Conservation (phyloP, 2,113 vertebrate genomes). For the Oryzias javanicus region DNA sequence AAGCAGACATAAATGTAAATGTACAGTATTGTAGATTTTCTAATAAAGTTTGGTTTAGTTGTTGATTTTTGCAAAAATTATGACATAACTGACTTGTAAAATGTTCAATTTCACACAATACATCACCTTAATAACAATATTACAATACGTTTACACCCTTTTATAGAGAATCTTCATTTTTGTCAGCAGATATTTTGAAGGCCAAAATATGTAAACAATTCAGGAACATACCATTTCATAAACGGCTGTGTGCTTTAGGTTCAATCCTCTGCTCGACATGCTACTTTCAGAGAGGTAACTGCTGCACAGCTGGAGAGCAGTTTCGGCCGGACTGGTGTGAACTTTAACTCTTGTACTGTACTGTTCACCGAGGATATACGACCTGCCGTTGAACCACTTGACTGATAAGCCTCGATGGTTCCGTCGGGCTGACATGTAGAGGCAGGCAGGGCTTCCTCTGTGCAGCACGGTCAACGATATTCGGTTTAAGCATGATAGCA, state of each 20-base stretch:
- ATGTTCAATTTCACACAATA: neutral
- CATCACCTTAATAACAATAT: neutral
- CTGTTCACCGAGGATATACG: conserved; percentile 12
- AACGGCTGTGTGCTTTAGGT: conserved; percentile 1
- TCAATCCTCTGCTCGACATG: neutral
- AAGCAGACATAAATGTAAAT: neutral
- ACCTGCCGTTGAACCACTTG: neutral
- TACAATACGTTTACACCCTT: neutral
- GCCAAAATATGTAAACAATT: neutral
- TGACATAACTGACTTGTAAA: neutral
- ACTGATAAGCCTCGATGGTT: conserved; percentile 22
- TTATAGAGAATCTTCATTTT: neutral
- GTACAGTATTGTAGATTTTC: neutral
- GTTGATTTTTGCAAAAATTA: neutral
- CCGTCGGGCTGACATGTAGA: neutral
- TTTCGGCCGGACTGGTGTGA: conserved; percentile 23
- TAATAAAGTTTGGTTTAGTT: neutral
- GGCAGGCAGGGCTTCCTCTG: neutral
- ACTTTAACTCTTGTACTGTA: conserved; percentile 46
- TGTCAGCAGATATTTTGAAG: neutral
- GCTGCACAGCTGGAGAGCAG: conserved; percentile 5
- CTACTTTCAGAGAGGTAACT: neutral
- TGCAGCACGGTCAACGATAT: neutral
- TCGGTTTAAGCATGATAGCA: too few relatives aligned
- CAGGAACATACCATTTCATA: conserved; percentile 20